Conservation (phyloP, 2,113 vertebrate species). For the Silurus asotus region DNA sequence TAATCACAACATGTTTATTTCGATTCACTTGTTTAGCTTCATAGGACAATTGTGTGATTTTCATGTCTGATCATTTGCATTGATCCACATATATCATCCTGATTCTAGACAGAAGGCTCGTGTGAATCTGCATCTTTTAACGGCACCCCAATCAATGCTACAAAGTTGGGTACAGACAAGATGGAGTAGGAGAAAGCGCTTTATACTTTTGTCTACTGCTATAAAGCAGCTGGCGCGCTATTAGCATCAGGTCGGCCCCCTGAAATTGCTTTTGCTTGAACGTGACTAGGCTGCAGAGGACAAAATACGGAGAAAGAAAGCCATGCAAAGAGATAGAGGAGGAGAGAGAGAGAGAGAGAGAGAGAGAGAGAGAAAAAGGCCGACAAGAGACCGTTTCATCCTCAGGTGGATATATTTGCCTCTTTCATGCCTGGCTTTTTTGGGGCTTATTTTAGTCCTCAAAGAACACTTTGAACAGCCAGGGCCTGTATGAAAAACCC, state of each 20-base stretch:
- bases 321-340: neutral
- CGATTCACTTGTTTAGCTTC: neutral
- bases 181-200: slow-evolving; percentile 34
- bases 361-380: slow-evolving; percentile 60
- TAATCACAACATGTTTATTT: neutral
- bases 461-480: slow-evolving; percentile 45
- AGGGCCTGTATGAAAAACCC: neutral
- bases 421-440: slow-evolving; percentile 60
- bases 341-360: neutral
- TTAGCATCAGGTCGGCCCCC: slow-evolving; percentile 71
- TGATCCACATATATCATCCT: neutral
- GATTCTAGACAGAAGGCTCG: slow-evolving; percentile 1
- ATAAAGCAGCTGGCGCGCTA: slow-evolving; percentile 62
- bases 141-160: slow-evolving; percentile 58
- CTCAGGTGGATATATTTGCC: slow-evolving; percentile 35
- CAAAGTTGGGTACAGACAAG: slow-evolving; percentile 42
- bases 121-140: slow-evolving; percentile 11
- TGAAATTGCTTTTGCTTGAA: slow-evolving; percentile 72
- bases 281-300: slow-evolving; percentile 68
- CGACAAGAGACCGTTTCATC: slow-evolving; percentile 61
- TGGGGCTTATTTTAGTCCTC: slow-evolving; percentile 23
- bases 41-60: neutral
- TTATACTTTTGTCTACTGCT: slow-evolving; percentile 61
- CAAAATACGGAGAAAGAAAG: slow-evolving; percentile 15
- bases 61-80: neutral